phyloP scores from a whole-genome alignment of 2,888 invertebrate species.

The Dolomedes plantarius region DNA sequence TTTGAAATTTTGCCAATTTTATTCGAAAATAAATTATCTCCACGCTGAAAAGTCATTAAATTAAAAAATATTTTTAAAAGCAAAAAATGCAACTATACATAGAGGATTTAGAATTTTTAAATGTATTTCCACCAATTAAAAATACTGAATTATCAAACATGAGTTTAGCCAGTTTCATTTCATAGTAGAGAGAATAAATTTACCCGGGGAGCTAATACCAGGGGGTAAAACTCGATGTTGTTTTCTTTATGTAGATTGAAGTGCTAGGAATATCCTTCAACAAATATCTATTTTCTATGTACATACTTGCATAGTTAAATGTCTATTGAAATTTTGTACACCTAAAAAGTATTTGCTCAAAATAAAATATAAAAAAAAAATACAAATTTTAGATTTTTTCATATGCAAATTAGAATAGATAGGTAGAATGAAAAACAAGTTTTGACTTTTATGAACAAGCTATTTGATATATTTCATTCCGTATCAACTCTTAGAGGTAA shows the following conservation, averaged over 20 bases:
- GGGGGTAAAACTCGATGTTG: no score
- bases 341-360: background rate
- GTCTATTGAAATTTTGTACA: background rate
- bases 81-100: no score
- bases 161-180: no score
- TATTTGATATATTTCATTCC: background rate
- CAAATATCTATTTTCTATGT: background rate
- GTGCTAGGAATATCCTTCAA: background rate
- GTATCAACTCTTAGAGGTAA: background rate
- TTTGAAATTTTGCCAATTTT: no score
- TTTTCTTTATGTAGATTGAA: background rate
- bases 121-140: no score
- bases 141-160: no score
- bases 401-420: background rate
- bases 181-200: no score
- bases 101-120: no score
- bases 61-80: no score
- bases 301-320: background rate
- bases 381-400: background rate
- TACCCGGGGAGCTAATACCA: no score
- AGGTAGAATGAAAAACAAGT: background rate
- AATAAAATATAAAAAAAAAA: background rate
- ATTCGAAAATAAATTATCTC: no score
- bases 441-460: background rate
- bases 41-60: no score